phyloP scores from a whole-genome alignment of 2,888 invertebrate species.

The Callinectes sapidus region DNA sequence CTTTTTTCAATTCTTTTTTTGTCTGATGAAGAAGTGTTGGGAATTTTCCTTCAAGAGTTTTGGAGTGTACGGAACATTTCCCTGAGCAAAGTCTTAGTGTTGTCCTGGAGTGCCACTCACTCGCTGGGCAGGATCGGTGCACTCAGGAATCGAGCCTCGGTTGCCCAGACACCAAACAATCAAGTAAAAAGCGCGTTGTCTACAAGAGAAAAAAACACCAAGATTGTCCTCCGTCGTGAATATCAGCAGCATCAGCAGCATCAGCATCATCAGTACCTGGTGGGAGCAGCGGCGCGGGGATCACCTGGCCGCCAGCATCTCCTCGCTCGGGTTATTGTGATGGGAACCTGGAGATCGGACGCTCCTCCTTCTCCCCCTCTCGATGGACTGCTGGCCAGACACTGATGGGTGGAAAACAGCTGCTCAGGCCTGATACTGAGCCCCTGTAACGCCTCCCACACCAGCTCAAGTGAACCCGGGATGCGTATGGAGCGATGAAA shows the following conservation, averaged over 20 bases:
- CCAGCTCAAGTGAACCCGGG: constrained; percentile 44
- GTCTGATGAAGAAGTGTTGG: not conserved
- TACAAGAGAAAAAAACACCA: not conserved
- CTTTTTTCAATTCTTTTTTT: not conserved
- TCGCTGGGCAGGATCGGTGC: not conserved
- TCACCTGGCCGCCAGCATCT: constrained; percentile 36
- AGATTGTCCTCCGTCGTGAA: not conserved
- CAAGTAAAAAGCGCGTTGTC: constrained; percentile 28
- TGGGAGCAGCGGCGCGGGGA: not conserved
- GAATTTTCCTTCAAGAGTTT: not conserved
- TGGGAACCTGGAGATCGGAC: constrained; percentile 47
- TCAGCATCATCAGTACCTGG: not conserved
- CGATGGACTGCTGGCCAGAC: constrained; percentile 36
- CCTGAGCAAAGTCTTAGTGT: not conserved
- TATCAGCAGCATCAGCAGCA: constrained; percentile 14
- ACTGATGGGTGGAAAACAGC: constrained; percentile 51
- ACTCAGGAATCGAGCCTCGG: not conserved
- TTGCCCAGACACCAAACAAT: constrained; percentile 31
- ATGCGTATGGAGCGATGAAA: constrained; percentile 46
- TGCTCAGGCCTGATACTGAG: constrained; percentile 39
- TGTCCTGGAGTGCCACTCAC: not conserved
- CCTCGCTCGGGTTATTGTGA: constrained; percentile 46
- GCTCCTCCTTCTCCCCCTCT: constrained; percentile 19
- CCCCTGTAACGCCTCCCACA: constrained; percentile 38
- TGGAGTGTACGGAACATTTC: not conserved